Evolutionary conservation across 2,888 invertebrate genomes (phyloP).

Genomic region (Lasius platythorax): DNA sequence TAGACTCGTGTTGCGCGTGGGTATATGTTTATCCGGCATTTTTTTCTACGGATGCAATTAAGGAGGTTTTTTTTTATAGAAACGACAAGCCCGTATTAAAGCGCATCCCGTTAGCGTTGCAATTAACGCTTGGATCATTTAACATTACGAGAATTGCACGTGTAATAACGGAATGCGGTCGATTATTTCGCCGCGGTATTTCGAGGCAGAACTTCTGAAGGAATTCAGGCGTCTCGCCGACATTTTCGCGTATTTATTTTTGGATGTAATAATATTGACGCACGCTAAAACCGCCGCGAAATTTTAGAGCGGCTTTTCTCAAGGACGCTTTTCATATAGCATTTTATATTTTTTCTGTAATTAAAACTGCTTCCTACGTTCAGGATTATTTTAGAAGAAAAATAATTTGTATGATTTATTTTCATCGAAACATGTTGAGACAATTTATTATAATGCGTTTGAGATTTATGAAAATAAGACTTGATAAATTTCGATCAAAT

Average conservation of each 20-base stretch:
- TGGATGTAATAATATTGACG: slow-evolving; percentile 37
- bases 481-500: background rate
- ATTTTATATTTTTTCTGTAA: background rate
- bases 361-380: background rate
- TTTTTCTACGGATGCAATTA: background rate
- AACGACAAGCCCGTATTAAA: background rate
- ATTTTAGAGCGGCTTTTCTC: slow-evolving; percentile 7
- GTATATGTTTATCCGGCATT: background rate
- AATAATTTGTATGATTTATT: background rate
- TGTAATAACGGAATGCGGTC: slow-evolving; percentile 12
- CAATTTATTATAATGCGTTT: background rate
- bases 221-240: slow-evolving; percentile 8
- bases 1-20: background rate
- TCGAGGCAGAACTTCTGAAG: slow-evolving; percentile 15
- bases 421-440: background rate
- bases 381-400: background rate
- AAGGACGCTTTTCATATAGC: background rate
- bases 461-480: background rate
- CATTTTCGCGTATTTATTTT: slow-evolving; percentile 39
- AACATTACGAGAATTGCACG: slow-evolving; percentile 31
- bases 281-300: slow-evolving; percentile 1
- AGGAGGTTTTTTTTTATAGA: background rate
- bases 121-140: slow-evolving; percentile 9
- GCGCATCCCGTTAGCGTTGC: slow-evolving; percentile 4
- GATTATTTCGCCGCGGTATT: background rate